phyloP scores from a whole-genome alignment of 2,113 vertebrate genomes.

The Otolemur garnettii region DNA sequence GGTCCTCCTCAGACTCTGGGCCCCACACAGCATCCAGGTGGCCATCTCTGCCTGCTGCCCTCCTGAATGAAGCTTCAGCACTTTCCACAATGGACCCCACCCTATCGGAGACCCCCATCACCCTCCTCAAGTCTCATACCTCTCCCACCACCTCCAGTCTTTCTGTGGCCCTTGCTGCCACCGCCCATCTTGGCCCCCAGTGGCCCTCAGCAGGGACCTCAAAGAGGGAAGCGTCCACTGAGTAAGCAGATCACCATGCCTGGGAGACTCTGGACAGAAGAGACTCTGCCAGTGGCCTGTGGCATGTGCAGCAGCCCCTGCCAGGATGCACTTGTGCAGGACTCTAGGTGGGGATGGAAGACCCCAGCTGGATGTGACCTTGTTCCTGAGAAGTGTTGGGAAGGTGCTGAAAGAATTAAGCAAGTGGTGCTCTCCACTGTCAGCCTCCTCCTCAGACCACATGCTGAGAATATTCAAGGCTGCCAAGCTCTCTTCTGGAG shows the following conservation, averaged over 20 bases:
- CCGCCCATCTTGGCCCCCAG: background rate
- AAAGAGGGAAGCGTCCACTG: background rate
- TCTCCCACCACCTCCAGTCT: conserved; percentile 19
- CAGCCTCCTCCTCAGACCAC: background rate
- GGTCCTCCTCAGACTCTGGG: background rate
- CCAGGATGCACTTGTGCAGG: background rate
- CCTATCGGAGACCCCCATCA: background rate
- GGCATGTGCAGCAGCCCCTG: fast-evolving
- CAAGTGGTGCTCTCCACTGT: fast-evolving
- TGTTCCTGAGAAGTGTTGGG: background rate
- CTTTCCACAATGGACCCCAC: background rate
- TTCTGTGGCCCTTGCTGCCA: background rate
- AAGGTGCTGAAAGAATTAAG: background rate
- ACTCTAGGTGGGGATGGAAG: background rate
- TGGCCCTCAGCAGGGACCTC: background rate
- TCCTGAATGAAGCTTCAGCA: background rate
- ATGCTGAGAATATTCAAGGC: background rate
- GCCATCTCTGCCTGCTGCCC: background rate
- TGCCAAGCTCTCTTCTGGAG: background rate
- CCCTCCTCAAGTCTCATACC: fast-evolving
- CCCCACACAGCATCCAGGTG: background rate
- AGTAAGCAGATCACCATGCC: background rate
- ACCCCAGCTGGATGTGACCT: background rate
- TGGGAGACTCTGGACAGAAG: background rate
- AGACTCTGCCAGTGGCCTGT: background rate